Base-by-base conservation (phyloP, 1,140 invertebrate genomes). In the Drosophila tristis region DNA sequence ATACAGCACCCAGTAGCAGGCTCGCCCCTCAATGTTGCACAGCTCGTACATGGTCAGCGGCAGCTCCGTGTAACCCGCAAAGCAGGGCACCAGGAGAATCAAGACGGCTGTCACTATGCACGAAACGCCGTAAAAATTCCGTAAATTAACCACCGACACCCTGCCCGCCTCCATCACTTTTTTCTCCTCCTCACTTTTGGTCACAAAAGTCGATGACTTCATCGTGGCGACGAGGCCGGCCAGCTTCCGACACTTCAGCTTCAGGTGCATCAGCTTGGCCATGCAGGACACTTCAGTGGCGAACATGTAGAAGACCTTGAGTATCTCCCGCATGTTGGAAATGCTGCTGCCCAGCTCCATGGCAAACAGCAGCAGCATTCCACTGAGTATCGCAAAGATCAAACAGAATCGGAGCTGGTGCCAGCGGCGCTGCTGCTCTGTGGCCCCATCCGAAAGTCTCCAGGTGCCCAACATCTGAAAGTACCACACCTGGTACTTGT, bases 261-360 rank as follows among this genome's bases (percentile, higher is more conserved):
- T 71, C 2, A 91, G n/a, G 16, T 48, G 72, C 20, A 90, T 20
- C 16, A 80, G 43, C 51, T 91, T 91, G 6, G 56, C 48, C 80
- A 91, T 62, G 53, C 79, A 85, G 5, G 77, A 74, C 25, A 90
- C 47, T 25, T 78, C 74, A 6, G 90, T 91, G 68, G 78, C 73
- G 13, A 86, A 90, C 55, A 91, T 78, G 11, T 80, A 86, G 54
- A 91, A 86, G 13, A 91, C 87, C 4, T 89, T 75, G 3, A 91
- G 53, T 16, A 91, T 68, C 31, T 86, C 74, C 8, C 57, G 54
- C 20, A 91, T 11, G 35, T 74, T 53, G 16, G 67, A 67, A 9
- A 91, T 61, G 29, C 79, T 71, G 23, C 43, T 56, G 7, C 76
- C 0, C 4, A 91, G 51, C 13, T 68, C 59, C 43, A 91, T 47